phyloP scores from a whole-genome alignment of 2,888 invertebrate species.

The Adela reaumurella region DNA sequence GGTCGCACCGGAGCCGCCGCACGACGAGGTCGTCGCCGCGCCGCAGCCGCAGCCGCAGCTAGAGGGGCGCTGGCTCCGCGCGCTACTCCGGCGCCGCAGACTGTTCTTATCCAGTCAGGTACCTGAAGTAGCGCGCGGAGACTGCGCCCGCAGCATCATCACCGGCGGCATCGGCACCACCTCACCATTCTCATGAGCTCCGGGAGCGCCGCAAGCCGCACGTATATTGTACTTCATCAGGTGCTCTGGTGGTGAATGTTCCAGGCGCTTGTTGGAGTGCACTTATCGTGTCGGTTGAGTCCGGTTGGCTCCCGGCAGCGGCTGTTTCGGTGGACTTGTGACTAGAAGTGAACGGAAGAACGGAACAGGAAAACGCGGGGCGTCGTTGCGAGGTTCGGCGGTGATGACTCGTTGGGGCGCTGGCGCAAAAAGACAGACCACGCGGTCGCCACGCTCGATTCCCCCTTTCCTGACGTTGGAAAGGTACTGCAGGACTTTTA shows the following conservation, averaged over 20 bases:
- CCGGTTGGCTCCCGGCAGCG: background rate
- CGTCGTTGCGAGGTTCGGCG: constrained; percentile 9
- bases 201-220: constrained; percentile 64
- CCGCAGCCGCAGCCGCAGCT: constrained; percentile 29
- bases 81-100: constrained; percentile 87
- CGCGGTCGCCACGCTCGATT: constrained; percentile 2
- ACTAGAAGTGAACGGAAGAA: background rate
- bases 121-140: constrained; percentile 99
- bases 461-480: too few species aligned
- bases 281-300: constrained; percentile 78
- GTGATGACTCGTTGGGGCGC: constrained; percentile 6
- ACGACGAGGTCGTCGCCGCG: constrained; percentile 13
- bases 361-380: constrained; percentile 5
- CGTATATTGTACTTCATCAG: constrained; percentile 99
- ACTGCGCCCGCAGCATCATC: constrained; percentile 31
- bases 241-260: constrained; percentile 90
- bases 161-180: constrained; percentile 10
- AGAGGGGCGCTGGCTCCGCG: constrained; percentile 50
- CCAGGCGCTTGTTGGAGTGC: constrained; percentile 99
- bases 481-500: too few species aligned
- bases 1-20: constrained; percentile 9
- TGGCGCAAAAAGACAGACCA: constrained; percentile 7
- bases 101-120: constrained; percentile 86
- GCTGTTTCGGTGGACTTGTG: background rate
- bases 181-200: too few species aligned